Evolutionary conservation across 2,888 invertebrate genomes (phyloP), one percentile per base, ranked within the genome.

Genomic region (Heterodera filipjevi): DNA sequence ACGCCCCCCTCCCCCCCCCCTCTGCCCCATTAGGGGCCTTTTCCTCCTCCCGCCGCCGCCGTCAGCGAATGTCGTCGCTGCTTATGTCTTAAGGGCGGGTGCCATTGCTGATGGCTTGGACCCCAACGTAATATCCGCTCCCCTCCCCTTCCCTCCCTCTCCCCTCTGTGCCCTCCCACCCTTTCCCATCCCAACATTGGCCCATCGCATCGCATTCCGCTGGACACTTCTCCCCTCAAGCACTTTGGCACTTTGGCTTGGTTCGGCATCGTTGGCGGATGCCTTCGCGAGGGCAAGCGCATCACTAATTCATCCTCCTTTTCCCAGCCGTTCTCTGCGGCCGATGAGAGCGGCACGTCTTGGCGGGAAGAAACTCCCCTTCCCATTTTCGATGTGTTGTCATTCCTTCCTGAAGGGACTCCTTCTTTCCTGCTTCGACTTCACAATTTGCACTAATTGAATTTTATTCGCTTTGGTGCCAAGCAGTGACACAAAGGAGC

Each of bases 311-410:
- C 59, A 59, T 59, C 59, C 59, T n/a, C 22, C 59, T 3, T 14
- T 49, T 16, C 10, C 1, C 49, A 16, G 49, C 49, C 49, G 49
- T 19, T 19, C 49, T 39, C 39, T 39, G 39, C 39, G 39, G 39
- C 5, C 3, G 10, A 39, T 39, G 46, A 10, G n/a, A 59, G 10
- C 3, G 22, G n/a, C n/a, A n/a, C n/a, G n/a, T n/a, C n/a, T n/a
- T 59, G 59, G 59, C n/a, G 59, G 59, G 46, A 59, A 59, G 59
- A 59, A 59, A n/a, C 59, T 59, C n/a, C 10, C 59, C n/a, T 59
- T 27, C 59, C 16, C 49, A 39, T 49, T 49, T 49, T 16, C 19
- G n/a, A 59, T 59, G 59, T 59, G 59, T 59, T 27, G 22, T 49
- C 49, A 22, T 19, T 19, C n/a, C 59, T 6, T 59, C 59, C n/a